Base-by-base conservation (phyloP, 1,140 invertebrate genomes). In the Choristoneura fumiferana region DNA sequence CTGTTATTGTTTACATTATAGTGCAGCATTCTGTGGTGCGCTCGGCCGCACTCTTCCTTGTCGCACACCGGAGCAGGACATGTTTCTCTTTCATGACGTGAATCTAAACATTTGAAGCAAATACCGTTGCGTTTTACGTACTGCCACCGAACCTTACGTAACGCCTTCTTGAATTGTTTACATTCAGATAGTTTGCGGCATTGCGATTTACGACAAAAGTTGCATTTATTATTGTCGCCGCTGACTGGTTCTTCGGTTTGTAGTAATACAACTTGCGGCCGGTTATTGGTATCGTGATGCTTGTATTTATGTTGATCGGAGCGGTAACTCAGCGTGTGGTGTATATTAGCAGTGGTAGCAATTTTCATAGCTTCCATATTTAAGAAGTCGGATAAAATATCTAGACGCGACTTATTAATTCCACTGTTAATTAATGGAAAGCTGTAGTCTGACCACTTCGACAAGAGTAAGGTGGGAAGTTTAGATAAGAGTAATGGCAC, bases 371-470 rank as follows among this genome's bases (percentile, higher is more conserved):
- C 58, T 43, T 60, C 58, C 10, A 10, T 1, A 17, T 15, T 39
- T 18, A 61, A 18, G 18, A 58, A 58, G 4, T 61, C 55, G 14
- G 52, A 40, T 49, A 58, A 43, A 14, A 54, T 40, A 4, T 29
- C 38, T n/a, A 60, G 15, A n/a, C 37, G 18, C 17, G 58, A 43
- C 14, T 60, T 43, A n/a, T n/a, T n/a, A 0, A 6, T 17, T 33
- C 35, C 36, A 10, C 15, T 22, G 0, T 29, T 29, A 8, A 58
- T 58, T 1, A 49, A 34, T 9, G 35, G 9, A 33, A 37, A 63
- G 43, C 58, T 60, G 36, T 67, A 67, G 12, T 67, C 61, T 12
- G 58, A 37, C 65, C 65, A 67, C 15, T 63, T 61, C 15, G 65
- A 67, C 5, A 63, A 2, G 0, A 67, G 35, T n/a, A 63, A 33